Evolutionary conservation across 2,888 invertebrate genomes (phyloP).

Genomic region (Dioctria linearis): DNA sequence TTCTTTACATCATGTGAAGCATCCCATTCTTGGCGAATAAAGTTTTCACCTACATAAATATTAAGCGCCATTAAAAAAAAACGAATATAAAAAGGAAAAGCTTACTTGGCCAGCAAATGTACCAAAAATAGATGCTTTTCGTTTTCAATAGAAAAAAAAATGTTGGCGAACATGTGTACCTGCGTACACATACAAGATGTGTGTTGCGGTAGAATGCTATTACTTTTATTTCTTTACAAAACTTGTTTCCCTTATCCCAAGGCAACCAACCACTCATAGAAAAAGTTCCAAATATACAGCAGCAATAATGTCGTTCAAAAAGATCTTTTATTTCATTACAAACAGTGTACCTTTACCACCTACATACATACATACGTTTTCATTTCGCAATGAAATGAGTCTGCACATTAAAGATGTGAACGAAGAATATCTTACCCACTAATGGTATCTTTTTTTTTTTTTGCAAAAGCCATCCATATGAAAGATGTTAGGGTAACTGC

Average conservation of each 20-base stretch:
- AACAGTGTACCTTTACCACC: neutral
- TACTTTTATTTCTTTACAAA: constrained; percentile 26
- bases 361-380: neutral
- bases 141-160: constrained; percentile 11
- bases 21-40: neutral
- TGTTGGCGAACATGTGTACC: neutral
- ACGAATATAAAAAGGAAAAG: neutral
- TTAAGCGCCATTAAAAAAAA: no score
- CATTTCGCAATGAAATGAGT: constrained; percentile 45
- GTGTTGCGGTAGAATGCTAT: neutral
- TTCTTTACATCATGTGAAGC: neutral
- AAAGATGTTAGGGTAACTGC: constrained; percentile 23
- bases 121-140: constrained; percentile 16
- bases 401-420: constrained; percentile 43
- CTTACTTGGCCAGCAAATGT: constrained; percentile 10
- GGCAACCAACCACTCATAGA: constrained; percentile 8
- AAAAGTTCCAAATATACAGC: constrained; percentile 35
- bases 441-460: constrained; percentile 45
- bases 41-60: neutral
- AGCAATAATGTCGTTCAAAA: constrained; percentile 50
- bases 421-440: constrained; percentile 25
- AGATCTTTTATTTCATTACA: constrained; percentile 51
- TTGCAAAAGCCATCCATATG: constrained; percentile 34
- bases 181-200: neutral
- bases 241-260: constrained; percentile 35